Conservation (phyloP, 92 coral and sea anemone species). For the Muricea muricata region DNA sequence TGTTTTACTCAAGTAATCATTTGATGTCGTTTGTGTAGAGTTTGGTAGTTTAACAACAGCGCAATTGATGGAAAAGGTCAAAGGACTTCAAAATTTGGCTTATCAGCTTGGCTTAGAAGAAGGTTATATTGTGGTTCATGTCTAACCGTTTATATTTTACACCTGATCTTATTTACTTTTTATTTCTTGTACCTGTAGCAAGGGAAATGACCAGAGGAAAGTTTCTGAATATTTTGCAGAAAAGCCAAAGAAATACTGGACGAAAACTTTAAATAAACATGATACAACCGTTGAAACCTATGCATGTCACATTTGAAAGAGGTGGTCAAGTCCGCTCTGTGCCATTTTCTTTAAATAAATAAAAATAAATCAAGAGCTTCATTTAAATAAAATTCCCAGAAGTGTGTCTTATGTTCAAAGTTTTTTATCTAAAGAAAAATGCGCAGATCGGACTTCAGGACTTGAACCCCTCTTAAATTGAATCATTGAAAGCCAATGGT, state of each 20-base stretch:
- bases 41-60: constrained; percentile 97
- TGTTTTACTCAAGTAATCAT: no score
- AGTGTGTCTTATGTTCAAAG: no score
- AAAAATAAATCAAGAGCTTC: no score
- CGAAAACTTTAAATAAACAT: constrained; percentile 2
- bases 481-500: no score
- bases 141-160: neutral
- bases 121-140: constrained; percentile 45
- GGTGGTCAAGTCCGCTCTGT: no score
- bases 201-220: constrained; percentile 98
- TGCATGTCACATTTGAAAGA: neutral
- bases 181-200: constrained; percentile 56
- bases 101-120: constrained; percentile 98
- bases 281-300: neutral
- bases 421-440: no score
- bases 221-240: constrained; percentile 90
- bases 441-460: no score
- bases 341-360: no score
- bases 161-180: neutral
- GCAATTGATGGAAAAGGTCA: constrained; percentile 95
- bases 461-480: no score
- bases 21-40: constrained; percentile 53
- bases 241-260: constrained; percentile 60
- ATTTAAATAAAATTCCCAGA: no score
- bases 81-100: constrained; percentile 93